Conservation (phyloP, 2,797 vertebrate genomes). For the Iguana delicatissima region DNA sequence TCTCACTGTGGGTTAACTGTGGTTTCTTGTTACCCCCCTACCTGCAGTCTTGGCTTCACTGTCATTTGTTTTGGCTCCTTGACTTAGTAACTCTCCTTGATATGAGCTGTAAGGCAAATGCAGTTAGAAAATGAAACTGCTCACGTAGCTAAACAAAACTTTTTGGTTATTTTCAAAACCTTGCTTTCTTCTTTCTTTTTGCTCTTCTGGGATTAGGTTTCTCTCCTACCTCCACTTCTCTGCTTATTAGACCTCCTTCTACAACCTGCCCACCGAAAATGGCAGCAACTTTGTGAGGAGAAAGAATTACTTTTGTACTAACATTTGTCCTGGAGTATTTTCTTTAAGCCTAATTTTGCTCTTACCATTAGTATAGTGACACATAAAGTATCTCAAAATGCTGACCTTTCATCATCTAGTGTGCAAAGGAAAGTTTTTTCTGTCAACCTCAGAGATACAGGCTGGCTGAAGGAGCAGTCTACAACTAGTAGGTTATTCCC, state of each 20-base stretch:
- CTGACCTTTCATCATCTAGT: too few species aligned
- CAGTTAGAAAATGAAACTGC: too few species aligned
- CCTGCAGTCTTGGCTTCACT: neutral
- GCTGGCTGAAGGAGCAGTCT: too few species aligned
- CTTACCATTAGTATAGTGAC: neutral
- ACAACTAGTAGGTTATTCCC: too few species aligned
- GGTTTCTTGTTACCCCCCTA: neutral
- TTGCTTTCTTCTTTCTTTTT: neutral
- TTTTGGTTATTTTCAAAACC: neutral
- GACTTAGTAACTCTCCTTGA: neutral
- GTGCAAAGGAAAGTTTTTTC: too few species aligned
- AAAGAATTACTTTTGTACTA: neutral
- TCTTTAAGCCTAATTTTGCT: neutral
- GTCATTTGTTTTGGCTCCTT: neutral
- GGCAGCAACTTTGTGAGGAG: neutral
- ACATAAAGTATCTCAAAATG: too few species aligned
- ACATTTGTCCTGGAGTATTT: neutral
- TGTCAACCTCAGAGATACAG: too few species aligned
- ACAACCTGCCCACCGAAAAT: neutral
- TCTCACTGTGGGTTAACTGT: neutral
- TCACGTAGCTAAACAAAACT: neutral
- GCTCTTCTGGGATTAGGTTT: neutral
- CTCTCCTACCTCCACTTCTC: too few species aligned
- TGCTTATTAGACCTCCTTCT: neutral
- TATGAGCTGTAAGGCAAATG: neutral